Conservation (phyloP, 2,797 vertebrate genomes). For the Tolypeutes matacus region DNA sequence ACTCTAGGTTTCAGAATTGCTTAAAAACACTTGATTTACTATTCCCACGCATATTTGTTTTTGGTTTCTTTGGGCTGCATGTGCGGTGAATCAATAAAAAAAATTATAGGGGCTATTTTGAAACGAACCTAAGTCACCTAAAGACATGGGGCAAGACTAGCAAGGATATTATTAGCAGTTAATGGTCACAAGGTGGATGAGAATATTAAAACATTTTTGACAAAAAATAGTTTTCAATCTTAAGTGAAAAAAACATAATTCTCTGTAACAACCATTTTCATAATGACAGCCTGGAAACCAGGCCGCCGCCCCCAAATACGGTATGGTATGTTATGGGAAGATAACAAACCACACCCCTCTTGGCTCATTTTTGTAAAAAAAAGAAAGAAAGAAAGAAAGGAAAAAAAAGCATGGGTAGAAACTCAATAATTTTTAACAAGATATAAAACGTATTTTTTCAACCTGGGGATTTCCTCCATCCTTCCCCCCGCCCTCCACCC, state of each 20-base stretch:
- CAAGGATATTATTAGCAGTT: background rate
- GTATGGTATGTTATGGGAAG: background rate
- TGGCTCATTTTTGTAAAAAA: background rate
- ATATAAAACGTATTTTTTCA: background rate
- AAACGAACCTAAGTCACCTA: constrained; percentile 5
- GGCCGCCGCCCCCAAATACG: no score
- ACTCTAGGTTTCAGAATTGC: background rate
- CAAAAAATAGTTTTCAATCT: background rate
- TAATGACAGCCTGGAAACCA: no score
- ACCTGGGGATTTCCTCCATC: background rate
- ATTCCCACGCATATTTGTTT: constrained; percentile 4
- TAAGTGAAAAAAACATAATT: background rate
- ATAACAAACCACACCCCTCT: background rate
- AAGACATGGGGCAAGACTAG: background rate
- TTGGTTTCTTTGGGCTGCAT: background rate
- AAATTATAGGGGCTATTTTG: background rate
- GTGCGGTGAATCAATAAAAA: background rate
- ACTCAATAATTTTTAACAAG: background rate
- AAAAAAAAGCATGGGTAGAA: background rate
- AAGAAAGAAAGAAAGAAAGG: no score
- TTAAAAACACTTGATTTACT: background rate
- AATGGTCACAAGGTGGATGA: background rate
- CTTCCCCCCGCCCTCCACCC: no score
- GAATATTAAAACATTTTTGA: background rate
- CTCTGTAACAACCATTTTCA: background rate